Conservation (phyloP, 2,113 vertebrate genomes). For the Coptodon bakossiorum region DNA sequence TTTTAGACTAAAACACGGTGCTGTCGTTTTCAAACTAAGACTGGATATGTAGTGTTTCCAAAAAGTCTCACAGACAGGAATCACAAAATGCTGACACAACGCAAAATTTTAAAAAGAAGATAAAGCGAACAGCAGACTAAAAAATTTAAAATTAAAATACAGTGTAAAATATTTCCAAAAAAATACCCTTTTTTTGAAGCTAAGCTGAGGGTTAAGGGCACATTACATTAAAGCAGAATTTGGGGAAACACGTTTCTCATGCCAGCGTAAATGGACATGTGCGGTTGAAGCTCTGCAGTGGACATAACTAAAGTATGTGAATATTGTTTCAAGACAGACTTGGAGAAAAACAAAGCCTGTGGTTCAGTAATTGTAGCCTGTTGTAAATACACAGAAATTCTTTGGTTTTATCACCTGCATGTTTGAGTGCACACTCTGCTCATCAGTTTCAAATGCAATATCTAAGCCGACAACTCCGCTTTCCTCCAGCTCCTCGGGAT, state of each 20-base stretch:
- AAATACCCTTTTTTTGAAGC: neutral
- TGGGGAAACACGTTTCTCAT: neutral
- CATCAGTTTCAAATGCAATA: neutral
- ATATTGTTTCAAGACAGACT: neutral
- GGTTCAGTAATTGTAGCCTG: neutral
- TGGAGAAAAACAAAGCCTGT: neutral
- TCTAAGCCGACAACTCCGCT: neutral
- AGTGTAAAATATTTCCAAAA: neutral
- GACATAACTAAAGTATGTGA: neutral
- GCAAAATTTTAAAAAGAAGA: neutral
- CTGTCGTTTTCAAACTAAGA: neutral
- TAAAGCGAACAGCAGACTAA: neutral
- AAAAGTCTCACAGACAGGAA: neutral
- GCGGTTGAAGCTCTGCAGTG: neutral
- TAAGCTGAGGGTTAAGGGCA: neutral
- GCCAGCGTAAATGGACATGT: neutral
- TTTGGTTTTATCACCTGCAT: neutral
- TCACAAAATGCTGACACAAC: neutral
- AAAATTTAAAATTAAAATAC: neutral
- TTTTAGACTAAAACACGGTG: neutral
- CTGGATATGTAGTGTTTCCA: neutral
- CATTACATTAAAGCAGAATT: neutral
- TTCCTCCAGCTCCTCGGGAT: slow-evolving; percentile 84
- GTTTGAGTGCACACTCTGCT: neutral
- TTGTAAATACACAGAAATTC: neutral